phyloP scores from a whole-genome alignment of 2,888 invertebrate genomes.

The Rhagophthalmus giganteus region DNA sequence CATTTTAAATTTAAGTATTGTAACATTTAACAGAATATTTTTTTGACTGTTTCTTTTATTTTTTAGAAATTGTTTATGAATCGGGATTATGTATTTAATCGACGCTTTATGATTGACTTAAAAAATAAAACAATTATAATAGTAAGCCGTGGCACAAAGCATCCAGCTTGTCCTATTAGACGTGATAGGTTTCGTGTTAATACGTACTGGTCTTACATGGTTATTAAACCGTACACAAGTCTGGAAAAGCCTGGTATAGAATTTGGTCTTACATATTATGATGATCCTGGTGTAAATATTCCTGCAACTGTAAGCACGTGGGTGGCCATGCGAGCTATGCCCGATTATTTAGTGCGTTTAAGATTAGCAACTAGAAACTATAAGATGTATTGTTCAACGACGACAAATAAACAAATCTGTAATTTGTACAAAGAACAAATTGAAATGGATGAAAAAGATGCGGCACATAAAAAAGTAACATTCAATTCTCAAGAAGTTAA shows the following conservation, averaged over 20 bases:
- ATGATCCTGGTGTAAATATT: slow-evolving; percentile 80
- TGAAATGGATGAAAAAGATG: slow-evolving; percentile 1
- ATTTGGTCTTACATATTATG: slow-evolving; percentile 85
- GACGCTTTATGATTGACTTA: slow-evolving; percentile 66
- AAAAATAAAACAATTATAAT: slow-evolving; percentile 64
- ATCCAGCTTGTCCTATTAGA: slow-evolving; percentile 69
- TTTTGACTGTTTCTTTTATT: slow-evolving; percentile 26
- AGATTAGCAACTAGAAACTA: slow-evolving; percentile 70
- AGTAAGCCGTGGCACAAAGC: slow-evolving; percentile 70
- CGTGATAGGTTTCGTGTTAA: slow-evolving; percentile 72
- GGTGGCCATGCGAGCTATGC: slow-evolving; percentile 76
- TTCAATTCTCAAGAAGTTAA: slow-evolving; percentile 1
- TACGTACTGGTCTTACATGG: slow-evolving; percentile 87
- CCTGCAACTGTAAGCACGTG: slow-evolving; percentile 73
- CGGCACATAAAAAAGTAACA: not conserved
- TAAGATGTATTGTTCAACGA: slow-evolving; percentile 55
- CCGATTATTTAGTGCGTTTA: slow-evolving; percentile 73
- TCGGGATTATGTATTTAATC: slow-evolving; percentile 82
- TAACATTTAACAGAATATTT: slow-evolving; percentile 4
- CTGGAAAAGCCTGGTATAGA: slow-evolving; percentile 71
- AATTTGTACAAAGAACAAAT: slow-evolving; percentile 13
- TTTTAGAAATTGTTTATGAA: slow-evolving; percentile 78
- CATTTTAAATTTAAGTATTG: too few species aligned
- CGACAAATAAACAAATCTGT: slow-evolving; percentile 33
- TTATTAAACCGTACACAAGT: slow-evolving; percentile 70